Conservation (phyloP, 2,888 invertebrate genomes). For the Fabriciana adippe region DNA sequence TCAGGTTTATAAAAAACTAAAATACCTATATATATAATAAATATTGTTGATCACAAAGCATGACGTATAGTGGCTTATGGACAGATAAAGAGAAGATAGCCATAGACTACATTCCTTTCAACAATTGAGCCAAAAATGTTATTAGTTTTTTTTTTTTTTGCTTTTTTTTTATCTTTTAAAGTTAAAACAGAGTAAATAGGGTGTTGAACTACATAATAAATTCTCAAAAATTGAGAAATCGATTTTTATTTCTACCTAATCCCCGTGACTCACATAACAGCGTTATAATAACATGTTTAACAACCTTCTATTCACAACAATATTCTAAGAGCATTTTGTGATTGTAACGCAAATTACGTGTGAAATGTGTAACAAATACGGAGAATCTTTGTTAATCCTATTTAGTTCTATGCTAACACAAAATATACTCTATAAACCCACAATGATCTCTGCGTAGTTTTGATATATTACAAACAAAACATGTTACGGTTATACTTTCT, state of each 20-base stretch:
- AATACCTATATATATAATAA: neutral
- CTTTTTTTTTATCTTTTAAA: neutral
- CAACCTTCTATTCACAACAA: neutral
- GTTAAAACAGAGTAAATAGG: no score
- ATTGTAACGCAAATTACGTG: conserved; percentile 13
- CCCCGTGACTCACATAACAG: neutral
- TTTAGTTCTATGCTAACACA: conserved; percentile 77
- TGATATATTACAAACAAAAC: neutral
- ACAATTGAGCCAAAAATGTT: conserved; percentile 3
- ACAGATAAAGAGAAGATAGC: neutral
- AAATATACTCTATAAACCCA: conserved; percentile 48
- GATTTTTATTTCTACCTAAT: neutral
- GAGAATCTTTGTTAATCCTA: conserved; percentile 64
- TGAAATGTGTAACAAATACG: conserved; percentile 59
- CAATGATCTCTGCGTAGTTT: neutral
- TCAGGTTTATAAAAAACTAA: neutral
- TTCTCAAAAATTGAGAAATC: no score
- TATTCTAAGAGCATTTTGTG: conserved; percentile 4
- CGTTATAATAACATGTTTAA: neutral
- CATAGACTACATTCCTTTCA: conserved; percentile 2
- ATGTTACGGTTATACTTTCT: conserved; percentile 64
- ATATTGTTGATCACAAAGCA: neutral
- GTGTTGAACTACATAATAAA: no score
- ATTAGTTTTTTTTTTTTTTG: neutral
- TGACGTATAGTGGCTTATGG: conserved; percentile 1